Evolutionary conservation across 2,888 invertebrate species (phyloP).

Genomic region (Vanessa cardui): DNA sequence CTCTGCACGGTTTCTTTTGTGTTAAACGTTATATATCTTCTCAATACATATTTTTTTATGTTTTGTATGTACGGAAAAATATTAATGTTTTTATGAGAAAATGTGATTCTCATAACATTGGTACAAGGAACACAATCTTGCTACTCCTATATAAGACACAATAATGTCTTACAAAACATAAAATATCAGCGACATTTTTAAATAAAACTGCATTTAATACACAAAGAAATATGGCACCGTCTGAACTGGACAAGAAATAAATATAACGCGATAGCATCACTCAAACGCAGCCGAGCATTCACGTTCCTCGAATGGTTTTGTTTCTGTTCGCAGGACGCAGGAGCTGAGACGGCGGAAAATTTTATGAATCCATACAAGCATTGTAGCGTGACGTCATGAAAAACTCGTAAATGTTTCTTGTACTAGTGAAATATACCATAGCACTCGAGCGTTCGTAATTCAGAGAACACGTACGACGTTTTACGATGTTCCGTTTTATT

Average conservation of each 20-base stretch:
- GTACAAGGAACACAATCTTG: too few species aligned
- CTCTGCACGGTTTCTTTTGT: too few species aligned
- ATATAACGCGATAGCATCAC: slow-evolving; percentile 21
- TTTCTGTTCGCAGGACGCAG: slow-evolving; percentile 6
- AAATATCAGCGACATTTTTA: not conserved
- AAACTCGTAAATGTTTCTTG: slow-evolving; percentile 73
- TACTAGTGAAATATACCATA: slow-evolving; percentile 73
- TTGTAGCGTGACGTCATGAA: slow-evolving; percentile 30
- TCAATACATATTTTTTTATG: too few species aligned
- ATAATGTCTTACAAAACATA: not conserved
- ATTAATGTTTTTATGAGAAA: too few species aligned
- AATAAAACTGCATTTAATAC: slow-evolving; percentile 15
- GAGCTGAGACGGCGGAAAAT: slow-evolving; percentile 17
- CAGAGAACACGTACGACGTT: slow-evolving; percentile 61
- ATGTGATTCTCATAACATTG: too few species aligned
- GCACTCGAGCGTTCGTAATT: slow-evolving; percentile 64
- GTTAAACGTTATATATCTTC: too few species aligned
- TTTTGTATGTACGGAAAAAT: too few species aligned
- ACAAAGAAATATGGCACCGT: slow-evolving; percentile 13
- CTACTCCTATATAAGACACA: too few species aligned
- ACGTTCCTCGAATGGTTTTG: not conserved
- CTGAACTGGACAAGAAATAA: slow-evolving; percentile 3
- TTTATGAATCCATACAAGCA: slow-evolving; percentile 25
- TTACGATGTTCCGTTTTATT: slow-evolving; percentile 50
- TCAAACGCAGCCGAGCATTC: slow-evolving; percentile 18